Percentiles rank a stretch among this genome's conserved stretches.
These are phyloP conservation scores for Drosophila truncata DNA, from an alignment of 1,140 invertebrate genomes.

Conservation along the genomic window DNA sequence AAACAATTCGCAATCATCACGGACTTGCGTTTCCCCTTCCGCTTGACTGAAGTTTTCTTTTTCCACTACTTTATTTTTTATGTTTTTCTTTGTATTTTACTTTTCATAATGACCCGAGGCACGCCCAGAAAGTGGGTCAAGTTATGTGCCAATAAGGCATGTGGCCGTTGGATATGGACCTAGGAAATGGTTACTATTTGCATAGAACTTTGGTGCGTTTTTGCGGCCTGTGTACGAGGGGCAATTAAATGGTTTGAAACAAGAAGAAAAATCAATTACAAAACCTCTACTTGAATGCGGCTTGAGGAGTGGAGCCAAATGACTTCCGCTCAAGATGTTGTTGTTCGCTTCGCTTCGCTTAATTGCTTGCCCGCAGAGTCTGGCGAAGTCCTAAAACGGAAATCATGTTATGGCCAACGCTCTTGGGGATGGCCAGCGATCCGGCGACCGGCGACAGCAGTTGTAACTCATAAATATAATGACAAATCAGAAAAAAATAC, in stretches of 20 bases:
- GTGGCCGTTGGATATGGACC: slow-evolving; percentile 31
- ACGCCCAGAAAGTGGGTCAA: slow-evolving; percentile 44
- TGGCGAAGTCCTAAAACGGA: slow-evolving; percentile 67
- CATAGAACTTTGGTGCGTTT: slow-evolving; percentile 77
- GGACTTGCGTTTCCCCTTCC: slow-evolving; percentile 6
- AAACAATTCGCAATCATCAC: slow-evolving; percentile 51
- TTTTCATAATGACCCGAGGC: slow-evolving; percentile 53
- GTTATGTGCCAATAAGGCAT: slow-evolving; percentile 46
- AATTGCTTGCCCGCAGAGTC: slow-evolving; percentile 71
- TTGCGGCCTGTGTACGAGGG: slow-evolving; percentile 60
- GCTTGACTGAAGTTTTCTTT: slow-evolving; percentile 31
- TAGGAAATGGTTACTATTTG: slow-evolving; percentile 60
- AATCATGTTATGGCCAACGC: slow-evolving; percentile 75
- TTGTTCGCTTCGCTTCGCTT: slow-evolving; percentile 54
- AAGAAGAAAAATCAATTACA: slow-evolving; percentile 78
- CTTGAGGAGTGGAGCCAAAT: slow-evolving; percentile 61
- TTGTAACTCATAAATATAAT: slow-evolving; percentile 82
- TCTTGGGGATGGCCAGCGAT: slow-evolving; percentile 48
- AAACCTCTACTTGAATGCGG: slow-evolving; percentile 57
- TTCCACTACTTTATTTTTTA: not conserved
- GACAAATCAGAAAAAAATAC: slow-evolving; percentile 73
- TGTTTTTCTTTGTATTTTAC: slow-evolving; percentile 19
- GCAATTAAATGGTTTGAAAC: slow-evolving; percentile 57
- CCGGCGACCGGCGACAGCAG: slow-evolving; percentile 36
- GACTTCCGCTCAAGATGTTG: slow-evolving; percentile 75